phyloP scores from a whole-genome alignment of 1,140 invertebrate genomes.

The Zaprionus tsacasi region DNA sequence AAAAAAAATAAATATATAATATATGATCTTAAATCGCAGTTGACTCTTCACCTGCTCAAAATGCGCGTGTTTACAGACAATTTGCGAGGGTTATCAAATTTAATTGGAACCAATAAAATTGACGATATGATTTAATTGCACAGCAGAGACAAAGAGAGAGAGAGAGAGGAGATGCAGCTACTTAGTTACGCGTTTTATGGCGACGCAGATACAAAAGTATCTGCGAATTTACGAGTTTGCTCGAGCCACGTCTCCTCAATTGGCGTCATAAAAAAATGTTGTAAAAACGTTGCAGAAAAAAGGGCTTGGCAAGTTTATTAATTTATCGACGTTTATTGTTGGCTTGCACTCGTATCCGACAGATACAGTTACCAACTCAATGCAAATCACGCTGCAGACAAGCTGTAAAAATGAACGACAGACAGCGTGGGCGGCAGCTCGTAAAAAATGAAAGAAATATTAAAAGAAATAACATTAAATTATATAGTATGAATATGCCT shows the following conservation, averaged over 20 bases:
- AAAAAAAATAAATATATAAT: background rate
- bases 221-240: slow-evolving; percentile 63
- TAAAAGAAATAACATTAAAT: slow-evolving; percentile 38
- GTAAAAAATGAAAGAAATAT: background rate
- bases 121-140: slow-evolving; percentile 23
- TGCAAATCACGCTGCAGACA: slow-evolving; percentile 48
- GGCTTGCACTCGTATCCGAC: slow-evolving; percentile 19
- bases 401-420: slow-evolving; percentile 15
- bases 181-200: slow-evolving; percentile 39
- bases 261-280: slow-evolving; percentile 53
- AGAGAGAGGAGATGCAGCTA: slow-evolving; percentile 15
- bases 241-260: slow-evolving; percentile 31
- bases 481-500: slow-evolving; percentile 14
- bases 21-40: background rate
- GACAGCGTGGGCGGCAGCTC: slow-evolving; percentile 42
- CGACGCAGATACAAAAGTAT: slow-evolving; percentile 55
- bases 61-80: background rate
- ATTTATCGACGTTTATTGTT: slow-evolving; percentile 57
- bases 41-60: background rate
- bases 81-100: slow-evolving; percentile 27
- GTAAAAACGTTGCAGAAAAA: slow-evolving; percentile 50
- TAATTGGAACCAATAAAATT: slow-evolving; percentile 28
- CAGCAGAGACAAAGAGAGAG: background rate
- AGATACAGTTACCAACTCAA: slow-evolving; percentile 46
- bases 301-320: slow-evolving; percentile 65